Evolutionary conservation across 2,797 vertebrate genomes (phyloP), one percentile per base, ranked within the genome.

Genomic region (Nannoperca obscura): DNA sequence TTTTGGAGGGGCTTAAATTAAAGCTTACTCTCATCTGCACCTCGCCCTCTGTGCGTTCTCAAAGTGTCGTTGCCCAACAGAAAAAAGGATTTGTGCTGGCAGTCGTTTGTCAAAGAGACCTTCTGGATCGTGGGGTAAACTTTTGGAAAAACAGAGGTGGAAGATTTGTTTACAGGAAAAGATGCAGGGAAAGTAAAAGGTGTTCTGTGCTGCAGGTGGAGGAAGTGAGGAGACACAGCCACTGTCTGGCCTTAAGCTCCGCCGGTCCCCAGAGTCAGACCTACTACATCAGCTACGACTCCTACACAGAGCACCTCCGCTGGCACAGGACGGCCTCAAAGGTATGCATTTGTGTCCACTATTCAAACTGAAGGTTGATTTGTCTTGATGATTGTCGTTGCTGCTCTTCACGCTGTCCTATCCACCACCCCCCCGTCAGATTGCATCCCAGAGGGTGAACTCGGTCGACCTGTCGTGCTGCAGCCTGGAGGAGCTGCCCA

Each of bases 401-500:
- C 38, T 24, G 11, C 30, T 81, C 42, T n/a, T 55, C 6, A 0
- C 34, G 34, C 32, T 3, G 20, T 78, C 42, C 22, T 20, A 20
- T 63, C 15, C 15, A 2, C 7, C 65, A 14, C 2, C 36, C n/a
- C 49, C 64, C 52, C 85, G 83, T 58, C 83, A 99, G 98, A 94
- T 99, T 80, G 97, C 96, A 22, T 99, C 98, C n/a, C 98, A 99
- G 80, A 96, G 98, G 71, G 97, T 99, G 90, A 98, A 96, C 92
- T 99, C 98, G 0, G 97, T 99, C 74, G 98, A 99, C 91, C 95
- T 99, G 88, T 99, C 98, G 0, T 97, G 97, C 91, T 99, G 98
- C 93, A 99, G 97, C 94, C 93, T 99, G 90, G 98, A 99, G 87
- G 96, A 97, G 82, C 94, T 99, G 83, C 98, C 98, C 15, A 91